These are phyloP conservation scores for Arenicola marina DNA, from an alignment of 2,888 invertebrate genomes.

Conservation along the genomic window DNA sequence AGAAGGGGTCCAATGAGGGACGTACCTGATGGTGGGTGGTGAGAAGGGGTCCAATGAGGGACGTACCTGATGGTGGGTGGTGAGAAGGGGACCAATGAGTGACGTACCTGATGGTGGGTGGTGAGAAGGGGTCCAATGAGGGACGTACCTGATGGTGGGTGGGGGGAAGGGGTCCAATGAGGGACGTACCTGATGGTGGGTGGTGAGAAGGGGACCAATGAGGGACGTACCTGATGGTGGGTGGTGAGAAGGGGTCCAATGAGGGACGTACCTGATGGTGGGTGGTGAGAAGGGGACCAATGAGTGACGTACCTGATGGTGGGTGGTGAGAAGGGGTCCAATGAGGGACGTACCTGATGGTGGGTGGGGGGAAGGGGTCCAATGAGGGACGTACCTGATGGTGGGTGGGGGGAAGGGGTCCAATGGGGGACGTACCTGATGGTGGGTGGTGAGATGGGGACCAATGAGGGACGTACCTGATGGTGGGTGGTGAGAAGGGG, in stretches of 20 bases:
- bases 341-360: constrained; percentile 70
- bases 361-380: constrained; percentile 75
- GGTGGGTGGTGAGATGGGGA: constrained; percentile 75
- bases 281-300: constrained; percentile 79
- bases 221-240: constrained; percentile 71
- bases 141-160: constrained; percentile 72
- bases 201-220: constrained; percentile 75
- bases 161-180: constrained; percentile 77
- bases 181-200: constrained; percentile 72
- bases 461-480: constrained; percentile 72
- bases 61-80: constrained; percentile 75
- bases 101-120: constrained; percentile 73
- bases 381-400: constrained; percentile 72
- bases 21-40: constrained; percentile 75
- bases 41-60: constrained; percentile 74
- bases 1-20: constrained; percentile 74
- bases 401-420: constrained; percentile 77
- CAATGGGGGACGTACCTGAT: constrained; percentile 72
- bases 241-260: constrained; percentile 77
- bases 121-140: constrained; percentile 75
- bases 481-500: constrained; percentile 74
- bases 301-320: constrained; percentile 70
- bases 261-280: constrained; percentile 70
- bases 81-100: constrained; percentile 74
- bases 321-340: constrained; percentile 77